Conservation (phyloP, 2,888 invertebrate species). For the Amblyjoppa fuscipennis region DNA sequence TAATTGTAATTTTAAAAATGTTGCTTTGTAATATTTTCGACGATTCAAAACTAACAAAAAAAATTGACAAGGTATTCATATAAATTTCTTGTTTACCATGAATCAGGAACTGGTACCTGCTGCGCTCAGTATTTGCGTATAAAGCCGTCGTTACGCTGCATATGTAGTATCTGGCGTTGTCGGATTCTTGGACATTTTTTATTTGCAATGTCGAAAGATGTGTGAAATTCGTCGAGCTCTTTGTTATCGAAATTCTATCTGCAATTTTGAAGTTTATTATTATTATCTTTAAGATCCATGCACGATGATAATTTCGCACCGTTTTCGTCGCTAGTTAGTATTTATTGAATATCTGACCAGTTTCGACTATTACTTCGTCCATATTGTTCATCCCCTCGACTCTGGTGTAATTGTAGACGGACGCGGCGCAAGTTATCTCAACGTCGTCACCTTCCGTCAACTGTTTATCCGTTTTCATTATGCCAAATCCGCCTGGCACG, state of each 20-base stretch:
- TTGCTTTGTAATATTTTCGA: too few relatives aligned
- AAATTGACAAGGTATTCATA: neutral
- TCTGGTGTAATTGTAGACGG: conserved; percentile 85
- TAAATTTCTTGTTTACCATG: conserved; percentile 78
- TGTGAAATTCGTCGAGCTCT: conserved; percentile 80
- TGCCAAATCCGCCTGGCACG: conserved; percentile 84
- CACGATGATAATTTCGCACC: conserved; percentile 45
- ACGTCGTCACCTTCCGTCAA: conserved; percentile 87
- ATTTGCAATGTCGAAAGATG: conserved; percentile 81
- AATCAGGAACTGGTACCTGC: conserved; percentile 80
- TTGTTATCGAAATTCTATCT: conserved; percentile 72
- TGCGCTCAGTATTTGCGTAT: conserved; percentile 48
- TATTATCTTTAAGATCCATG: conserved; percentile 54
- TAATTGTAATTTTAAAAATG: too few relatives aligned
- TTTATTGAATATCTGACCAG: conserved; percentile 69
- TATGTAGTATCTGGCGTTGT: conserved; percentile 78
- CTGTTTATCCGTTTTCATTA: conserved; percentile 78
- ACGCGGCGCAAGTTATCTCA: conserved; percentile 87
- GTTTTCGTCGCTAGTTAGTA: neutral
- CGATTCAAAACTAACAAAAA: too few relatives aligned
- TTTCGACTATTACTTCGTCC: conserved; percentile 67
- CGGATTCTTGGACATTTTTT: conserved; percentile 62
- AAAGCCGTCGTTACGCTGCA: conserved; percentile 68
- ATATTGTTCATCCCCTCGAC: conserved; percentile 86
- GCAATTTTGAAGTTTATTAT: conserved; percentile 46